Evolutionary conservation across 1,140 invertebrate genomes (phyloP).

Genomic region (Drosophila carrolli): DNA sequence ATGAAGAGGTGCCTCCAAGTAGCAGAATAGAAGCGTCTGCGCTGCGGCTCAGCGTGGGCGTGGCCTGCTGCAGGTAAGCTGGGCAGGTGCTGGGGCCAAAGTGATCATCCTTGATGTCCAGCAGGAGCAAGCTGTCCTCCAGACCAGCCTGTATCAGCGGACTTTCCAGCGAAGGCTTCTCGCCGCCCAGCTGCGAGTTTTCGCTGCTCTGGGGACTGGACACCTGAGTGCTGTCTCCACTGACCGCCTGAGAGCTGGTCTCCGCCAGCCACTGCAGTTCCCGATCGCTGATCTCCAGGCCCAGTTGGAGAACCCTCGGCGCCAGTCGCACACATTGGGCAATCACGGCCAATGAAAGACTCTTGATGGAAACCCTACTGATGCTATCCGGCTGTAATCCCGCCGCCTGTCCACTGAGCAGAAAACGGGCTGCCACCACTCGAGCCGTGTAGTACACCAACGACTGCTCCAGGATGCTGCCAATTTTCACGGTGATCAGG

Average conservation of each 20-base stretch:
- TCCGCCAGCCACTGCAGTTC: constrained; percentile 62
- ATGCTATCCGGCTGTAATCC: constrained; percentile 87
- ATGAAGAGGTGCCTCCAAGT: constrained; percentile 23
- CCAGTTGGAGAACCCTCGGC: constrained; percentile 88
- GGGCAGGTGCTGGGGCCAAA: constrained; percentile 77
- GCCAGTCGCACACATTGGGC: constrained; percentile 88
- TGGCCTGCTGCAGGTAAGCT: constrained; percentile 56
- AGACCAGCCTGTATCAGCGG: constrained; percentile 5
- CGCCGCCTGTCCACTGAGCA: constrained; percentile 87
- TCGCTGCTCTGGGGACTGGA: constrained; percentile 72
- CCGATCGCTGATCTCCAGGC: constrained; percentile 84
- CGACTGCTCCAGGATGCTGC: constrained; percentile 76
- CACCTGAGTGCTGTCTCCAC: constrained; percentile 50
- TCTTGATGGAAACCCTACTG: constrained; percentile 93
- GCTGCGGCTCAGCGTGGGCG: constrained; percentile 63
- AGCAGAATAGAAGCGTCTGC: constrained; percentile 66
- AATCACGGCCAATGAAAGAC: constrained; percentile 90
- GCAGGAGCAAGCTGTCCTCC: constrained; percentile 40
- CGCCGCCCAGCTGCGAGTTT: constrained; percentile 47
- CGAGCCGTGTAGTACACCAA: constrained; percentile 75
- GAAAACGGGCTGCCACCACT: constrained; percentile 86
- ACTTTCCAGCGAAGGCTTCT: constrained; percentile 30
- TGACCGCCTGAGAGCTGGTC: constrained; percentile 5
- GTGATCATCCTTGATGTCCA: constrained; percentile 84
- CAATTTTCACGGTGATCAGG: constrained; percentile 73